phyloP scores from a whole-genome alignment of 2,888 invertebrate genomes.

The Branchipolynoe longqiensis region DNA sequence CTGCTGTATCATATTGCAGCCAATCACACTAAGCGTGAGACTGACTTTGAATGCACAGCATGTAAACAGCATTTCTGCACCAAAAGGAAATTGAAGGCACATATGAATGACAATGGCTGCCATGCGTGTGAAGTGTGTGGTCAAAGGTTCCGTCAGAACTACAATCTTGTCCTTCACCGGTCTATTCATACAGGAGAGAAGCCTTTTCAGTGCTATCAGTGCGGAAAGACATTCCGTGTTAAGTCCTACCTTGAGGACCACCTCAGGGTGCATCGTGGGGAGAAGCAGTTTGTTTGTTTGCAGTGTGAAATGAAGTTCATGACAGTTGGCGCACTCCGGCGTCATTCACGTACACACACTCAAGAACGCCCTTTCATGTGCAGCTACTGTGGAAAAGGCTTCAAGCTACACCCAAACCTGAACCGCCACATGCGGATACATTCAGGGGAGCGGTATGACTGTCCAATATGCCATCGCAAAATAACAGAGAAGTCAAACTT shows the following conservation, averaged over 20 bases:
- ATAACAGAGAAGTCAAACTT: slow-evolving; percentile 12
- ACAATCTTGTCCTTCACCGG: neutral
- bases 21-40: too few species aligned
- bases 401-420: neutral
- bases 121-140: slow-evolving; percentile 33
- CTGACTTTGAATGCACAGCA: neutral
- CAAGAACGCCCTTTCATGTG: slow-evolving; percentile 1
- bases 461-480: slow-evolving; percentile 4
- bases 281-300: neutral
- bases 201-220: slow-evolving; percentile 11
- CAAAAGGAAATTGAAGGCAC: neutral
- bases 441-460: neutral
- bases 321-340: neutral
- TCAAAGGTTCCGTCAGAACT: neutral
- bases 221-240: slow-evolving; percentile 10
- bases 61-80: neutral
- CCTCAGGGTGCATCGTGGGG: neutral
- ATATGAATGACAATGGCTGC: slow-evolving; percentile 1
- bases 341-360: slow-evolving; percentile 11
- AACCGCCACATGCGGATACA: slow-evolving; percentile 10
- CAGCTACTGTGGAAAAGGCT: neutral
- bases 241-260: slow-evolving; percentile 24
- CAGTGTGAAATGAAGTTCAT: slow-evolving; percentile 20
- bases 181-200: slow-evolving; percentile 29
- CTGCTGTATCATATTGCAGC: too few species aligned